These are phyloP conservation scores for Dasyurus viverrinus DNA, from an alignment of 2,113 vertebrate genomes.

Conservation along the genomic window DNA sequence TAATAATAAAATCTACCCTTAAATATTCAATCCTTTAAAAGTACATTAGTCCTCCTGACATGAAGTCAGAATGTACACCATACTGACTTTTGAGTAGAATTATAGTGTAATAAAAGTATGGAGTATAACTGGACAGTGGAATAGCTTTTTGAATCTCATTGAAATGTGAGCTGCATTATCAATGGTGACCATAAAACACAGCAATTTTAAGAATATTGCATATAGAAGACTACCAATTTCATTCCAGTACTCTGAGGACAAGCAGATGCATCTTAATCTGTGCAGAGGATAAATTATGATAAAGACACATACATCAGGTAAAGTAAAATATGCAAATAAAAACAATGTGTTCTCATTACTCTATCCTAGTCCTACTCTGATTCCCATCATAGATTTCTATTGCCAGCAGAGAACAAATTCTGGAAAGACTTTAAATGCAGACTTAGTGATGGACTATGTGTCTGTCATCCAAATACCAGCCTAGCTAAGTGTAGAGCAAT, in stretches of 20 bases:
- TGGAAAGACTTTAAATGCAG: not conserved
- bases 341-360: not conserved
- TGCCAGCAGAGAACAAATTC: not conserved
- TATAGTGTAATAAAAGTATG: slow-evolving; percentile 44
- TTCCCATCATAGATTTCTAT: not conserved
- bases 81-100: slow-evolving; percentile 54
- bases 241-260: not conserved
- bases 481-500: not conserved
- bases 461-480: not conserved
- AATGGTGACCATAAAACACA: slow-evolving; percentile 43
- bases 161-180: not conserved
- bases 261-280: not conserved
- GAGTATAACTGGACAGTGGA: not conserved
- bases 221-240: not conserved
- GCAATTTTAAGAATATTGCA: not conserved
- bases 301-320: not conserved
- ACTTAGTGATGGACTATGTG: not conserved
- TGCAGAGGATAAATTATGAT: not conserved
- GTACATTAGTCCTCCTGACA: slow-evolving; percentile 40
- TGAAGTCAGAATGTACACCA: slow-evolving; percentile 16
- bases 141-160: slow-evolving; percentile 50
- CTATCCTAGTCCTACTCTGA: not conserved
- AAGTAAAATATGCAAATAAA: not conserved
- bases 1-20: slow-evolving; percentile 5
- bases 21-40: slow-evolving; percentile 61